These are phyloP conservation scores for Laspeyria flexula DNA, from an alignment of 2,888 invertebrate genomes.

Conservation along the genomic window DNA sequence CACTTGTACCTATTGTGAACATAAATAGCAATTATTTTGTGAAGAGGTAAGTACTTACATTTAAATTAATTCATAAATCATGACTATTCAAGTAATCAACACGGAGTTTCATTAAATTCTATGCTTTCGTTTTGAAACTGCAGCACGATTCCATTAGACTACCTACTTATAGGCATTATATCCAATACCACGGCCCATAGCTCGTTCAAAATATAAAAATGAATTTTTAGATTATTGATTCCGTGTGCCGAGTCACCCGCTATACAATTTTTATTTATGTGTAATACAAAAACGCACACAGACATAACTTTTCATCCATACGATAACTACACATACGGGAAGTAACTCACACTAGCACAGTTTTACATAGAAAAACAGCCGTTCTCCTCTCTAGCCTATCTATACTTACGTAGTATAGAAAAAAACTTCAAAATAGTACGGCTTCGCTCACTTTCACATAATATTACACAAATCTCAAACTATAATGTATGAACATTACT, in stretches of 20 bases:
- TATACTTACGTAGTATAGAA: constrained; percentile 71
- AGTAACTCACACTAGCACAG: constrained; percentile 69
- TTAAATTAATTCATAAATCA: too few species aligned
- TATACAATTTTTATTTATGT: constrained; percentile 76
- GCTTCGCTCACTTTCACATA: constrained; percentile 70
- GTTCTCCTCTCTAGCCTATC: constrained; percentile 73
- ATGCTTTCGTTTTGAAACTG: background rate
- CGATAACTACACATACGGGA: constrained; percentile 79
- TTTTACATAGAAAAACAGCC: constrained; percentile 83
- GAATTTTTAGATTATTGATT: constrained; percentile 82
- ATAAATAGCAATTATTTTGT: too few species aligned
- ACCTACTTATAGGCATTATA: background rate
- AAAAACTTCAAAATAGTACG: constrained; percentile 85
- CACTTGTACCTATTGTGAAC: too few species aligned
- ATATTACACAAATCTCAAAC: constrained; percentile 65
- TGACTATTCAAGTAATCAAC: too few species aligned
- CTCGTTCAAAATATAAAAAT: constrained; percentile 69
- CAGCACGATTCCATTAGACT: background rate
- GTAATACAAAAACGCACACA: constrained; percentile 71
- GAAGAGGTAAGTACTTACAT: too few species aligned
- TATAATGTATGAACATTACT: constrained; percentile 59
- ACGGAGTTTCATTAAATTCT: too few species aligned
- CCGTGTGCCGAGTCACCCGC: constrained; percentile 61
- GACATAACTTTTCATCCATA: constrained; percentile 54
- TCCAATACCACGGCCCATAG: constrained; percentile 28